These are phyloP conservation scores for Idaea aversata DNA, from an alignment of 2,888 invertebrate genomes.

Conservation along the genomic window DNA sequence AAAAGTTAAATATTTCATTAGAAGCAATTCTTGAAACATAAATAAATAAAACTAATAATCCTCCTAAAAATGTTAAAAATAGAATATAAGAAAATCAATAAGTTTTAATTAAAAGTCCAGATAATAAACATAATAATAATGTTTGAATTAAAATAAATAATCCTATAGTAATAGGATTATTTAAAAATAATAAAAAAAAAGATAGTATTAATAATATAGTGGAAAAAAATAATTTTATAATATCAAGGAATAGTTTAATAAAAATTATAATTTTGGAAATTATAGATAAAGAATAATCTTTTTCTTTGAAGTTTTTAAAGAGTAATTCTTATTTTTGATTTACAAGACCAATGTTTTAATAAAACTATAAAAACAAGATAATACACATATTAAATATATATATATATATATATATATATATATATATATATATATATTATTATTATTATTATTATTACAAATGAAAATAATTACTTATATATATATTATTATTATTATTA, in stretches of 20 bases:
- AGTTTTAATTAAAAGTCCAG: conserved; percentile 69
- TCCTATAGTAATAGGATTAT: conserved; percentile 78
- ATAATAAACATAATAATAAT: conserved; percentile 64
- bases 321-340: conserved; percentile 78
- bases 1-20: conserved; percentile 79
- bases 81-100: conserved; percentile 82
- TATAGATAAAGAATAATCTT: conserved; percentile 79
- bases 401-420: too few relatives aligned
- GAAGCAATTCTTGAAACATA: conserved; percentile 82
- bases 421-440: conserved; percentile 59
- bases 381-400: too few relatives aligned
- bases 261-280: conserved; percentile 87
- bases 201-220: conserved; percentile 55
- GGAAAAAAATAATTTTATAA: conserved; percentile 58
- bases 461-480: conserved; percentile 70
- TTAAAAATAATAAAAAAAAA: conserved; percentile 52
- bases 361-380: conserved; percentile 83
- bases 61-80: conserved; percentile 82
- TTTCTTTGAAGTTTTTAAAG: conserved; percentile 82
- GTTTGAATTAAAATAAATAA: conserved; percentile 78
- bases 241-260: conserved; percentile 82
- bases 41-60: conserved; percentile 83
- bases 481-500: conserved; percentile 62
- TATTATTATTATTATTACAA: conserved; percentile 63
- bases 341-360: conserved; percentile 85